These are phyloP conservation scores for Andrena chrysosceles DNA, from an alignment of 2,888 invertebrate genomes.

Conservation along the genomic window DNA sequence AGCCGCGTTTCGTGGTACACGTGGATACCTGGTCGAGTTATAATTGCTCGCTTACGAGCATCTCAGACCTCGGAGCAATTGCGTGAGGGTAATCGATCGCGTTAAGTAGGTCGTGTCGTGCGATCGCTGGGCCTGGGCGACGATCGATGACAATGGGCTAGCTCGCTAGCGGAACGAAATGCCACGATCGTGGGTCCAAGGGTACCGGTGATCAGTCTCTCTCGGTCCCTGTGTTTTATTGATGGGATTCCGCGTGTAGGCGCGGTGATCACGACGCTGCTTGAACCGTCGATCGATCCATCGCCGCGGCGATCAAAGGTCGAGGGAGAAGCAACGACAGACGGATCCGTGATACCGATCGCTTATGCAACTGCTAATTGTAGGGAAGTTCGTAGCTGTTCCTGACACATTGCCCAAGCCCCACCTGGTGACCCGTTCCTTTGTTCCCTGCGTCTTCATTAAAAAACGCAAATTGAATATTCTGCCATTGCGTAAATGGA, in stretches of 20 bases:
- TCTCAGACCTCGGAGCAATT: slow-evolving; percentile 2
- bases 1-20: slow-evolving; percentile 1
- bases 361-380: slow-evolving; percentile 37
- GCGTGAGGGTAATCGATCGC: slow-evolving; percentile 37
- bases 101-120: slow-evolving; percentile 57
- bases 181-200: slow-evolving; percentile 61
- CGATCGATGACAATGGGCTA: slow-evolving; percentile 68
- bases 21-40: slow-evolving; percentile 19
- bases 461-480: not conserved
- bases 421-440: not conserved
- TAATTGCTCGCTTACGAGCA: slow-evolving; percentile 26
- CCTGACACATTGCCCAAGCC: not conserved
- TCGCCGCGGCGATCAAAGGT: slow-evolving; percentile 35
- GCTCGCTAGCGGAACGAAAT: slow-evolving; percentile 76
- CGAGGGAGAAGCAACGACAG: slow-evolving; percentile 21
- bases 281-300: slow-evolving; percentile 35
- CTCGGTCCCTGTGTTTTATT: slow-evolving; percentile 47
- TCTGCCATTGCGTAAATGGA: not conserved
- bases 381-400: not conserved
- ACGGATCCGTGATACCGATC: slow-evolving; percentile 8
- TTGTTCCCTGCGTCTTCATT: not conserved
- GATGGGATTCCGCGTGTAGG: slow-evolving; percentile 68
- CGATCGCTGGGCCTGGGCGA: slow-evolving; percentile 32
- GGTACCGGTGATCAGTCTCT: slow-evolving; percentile 62
- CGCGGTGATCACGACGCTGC: slow-evolving; percentile 65